Conservation (phyloP, 1,140 invertebrate genomes). For the Pentalonia nigronervosa region DNA sequence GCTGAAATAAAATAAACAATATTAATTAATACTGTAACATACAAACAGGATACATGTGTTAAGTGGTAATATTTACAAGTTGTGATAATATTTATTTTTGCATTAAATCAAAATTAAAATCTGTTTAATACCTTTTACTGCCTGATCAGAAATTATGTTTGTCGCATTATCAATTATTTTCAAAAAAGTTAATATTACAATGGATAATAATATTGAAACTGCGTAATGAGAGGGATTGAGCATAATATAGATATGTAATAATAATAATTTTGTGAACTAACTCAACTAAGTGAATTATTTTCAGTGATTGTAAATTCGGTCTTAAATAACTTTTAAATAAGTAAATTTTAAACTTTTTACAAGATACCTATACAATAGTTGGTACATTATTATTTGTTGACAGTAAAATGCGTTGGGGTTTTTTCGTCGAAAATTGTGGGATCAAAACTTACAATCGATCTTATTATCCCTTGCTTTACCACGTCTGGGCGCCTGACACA, state of each 20-base stretch:
- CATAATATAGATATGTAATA: background rate
- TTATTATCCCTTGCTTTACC: too few relatives aligned
- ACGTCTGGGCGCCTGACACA: too few relatives aligned
- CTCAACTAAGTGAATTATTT: background rate
- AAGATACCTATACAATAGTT: background rate
- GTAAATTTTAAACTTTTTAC: background rate
- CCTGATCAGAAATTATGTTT: background rate
- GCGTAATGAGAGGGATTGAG: background rate
- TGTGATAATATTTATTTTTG: background rate
- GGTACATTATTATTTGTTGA: background rate
- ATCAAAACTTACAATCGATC: too few relatives aligned
- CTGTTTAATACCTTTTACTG: too few relatives aligned
- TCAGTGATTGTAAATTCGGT: background rate
- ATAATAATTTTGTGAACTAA: background rate
- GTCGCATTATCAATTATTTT: background rate
- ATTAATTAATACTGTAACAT: background rate
- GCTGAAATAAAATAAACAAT: constrained; percentile 65
- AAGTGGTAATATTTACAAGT: background rate
- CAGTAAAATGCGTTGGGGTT: background rate
- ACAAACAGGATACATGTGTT: background rate
- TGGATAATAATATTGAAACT: background rate
- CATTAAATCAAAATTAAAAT: background rate
- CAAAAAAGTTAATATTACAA: background rate
- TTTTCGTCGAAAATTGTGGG: background rate
- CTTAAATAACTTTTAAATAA: background rate